A percentile compares a stretch with the other conserved stretches of the same genome.
These are phyloP conservation scores for Boleophthalmus pectinirostris DNA, from an alignment of 2,113 vertebrate species.

Conservation along the genomic window DNA sequence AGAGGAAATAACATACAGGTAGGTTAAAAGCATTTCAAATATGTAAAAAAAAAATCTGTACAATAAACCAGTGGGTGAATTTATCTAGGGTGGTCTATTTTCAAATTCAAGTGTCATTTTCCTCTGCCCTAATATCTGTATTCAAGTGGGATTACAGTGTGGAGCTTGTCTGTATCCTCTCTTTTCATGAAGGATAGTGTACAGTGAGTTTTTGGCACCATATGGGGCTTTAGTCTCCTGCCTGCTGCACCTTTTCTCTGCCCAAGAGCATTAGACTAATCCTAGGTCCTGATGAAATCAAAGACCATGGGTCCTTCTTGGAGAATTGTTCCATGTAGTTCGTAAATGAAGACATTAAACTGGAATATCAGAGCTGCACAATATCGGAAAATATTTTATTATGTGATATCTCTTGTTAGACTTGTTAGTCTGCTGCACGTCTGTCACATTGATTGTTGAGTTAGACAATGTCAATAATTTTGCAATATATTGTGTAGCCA, in stretches of 20 bases:
- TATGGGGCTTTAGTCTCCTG: conserved; percentile 65
- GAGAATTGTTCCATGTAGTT: conserved; percentile 1
- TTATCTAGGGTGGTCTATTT: neutral
- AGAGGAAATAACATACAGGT: neutral
- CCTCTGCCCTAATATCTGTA: neutral
- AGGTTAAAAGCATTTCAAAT: neutral
- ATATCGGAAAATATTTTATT: no score
- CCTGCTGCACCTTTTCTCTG: conserved; percentile 54
- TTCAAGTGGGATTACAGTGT: conserved; percentile 35
- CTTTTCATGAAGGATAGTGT: conserved; percentile 15
- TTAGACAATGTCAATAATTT: no score
- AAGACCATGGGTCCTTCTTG: conserved; percentile 44
- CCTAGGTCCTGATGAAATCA: conserved; percentile 53
- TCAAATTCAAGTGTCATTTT: neutral
- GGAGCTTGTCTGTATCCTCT: neutral
- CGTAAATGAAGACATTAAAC: conserved; percentile 5
- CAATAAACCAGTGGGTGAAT: neutral
- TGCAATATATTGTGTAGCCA: no score
- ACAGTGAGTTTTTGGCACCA: conserved; percentile 60
- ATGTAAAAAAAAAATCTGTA: no score
- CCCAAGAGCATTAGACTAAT: conserved; percentile 73
- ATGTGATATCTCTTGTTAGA: no score
- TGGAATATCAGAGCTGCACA: no score
- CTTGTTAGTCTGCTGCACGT: no score
- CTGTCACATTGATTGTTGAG: no score